Conservation (phyloP, 2,888 invertebrate species). For the Hemithea aestivaria region DNA sequence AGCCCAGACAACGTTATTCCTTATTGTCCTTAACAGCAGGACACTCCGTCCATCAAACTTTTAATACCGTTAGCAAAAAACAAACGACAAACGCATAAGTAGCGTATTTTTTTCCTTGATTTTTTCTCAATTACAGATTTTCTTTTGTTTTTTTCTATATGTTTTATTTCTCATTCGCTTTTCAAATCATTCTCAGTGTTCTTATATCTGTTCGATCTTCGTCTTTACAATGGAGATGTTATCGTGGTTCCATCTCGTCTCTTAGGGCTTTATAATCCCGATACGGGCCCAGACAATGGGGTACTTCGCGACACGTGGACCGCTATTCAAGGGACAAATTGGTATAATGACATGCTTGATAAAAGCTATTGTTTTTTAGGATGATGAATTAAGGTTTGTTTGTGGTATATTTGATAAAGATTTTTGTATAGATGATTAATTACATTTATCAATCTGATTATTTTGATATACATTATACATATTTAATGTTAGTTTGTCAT, state of each 20-base stretch:
- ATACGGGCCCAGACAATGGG: conserved; percentile 55
- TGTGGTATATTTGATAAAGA: background rate
- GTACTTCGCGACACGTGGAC: conserved; percentile 58
- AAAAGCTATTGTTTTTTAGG: conserved; percentile 24
- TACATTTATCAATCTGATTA: too few species aligned
- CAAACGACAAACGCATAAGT: conserved; percentile 29
- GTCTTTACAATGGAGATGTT: conserved; percentile 50
- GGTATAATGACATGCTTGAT: conserved; percentile 46
- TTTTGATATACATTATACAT: too few species aligned
- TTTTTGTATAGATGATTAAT: too few species aligned
- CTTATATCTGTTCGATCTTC: conserved; percentile 55
- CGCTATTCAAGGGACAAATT: conserved; percentile 55
- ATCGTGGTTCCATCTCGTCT: conserved; percentile 41
- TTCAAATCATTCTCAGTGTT: conserved; percentile 46
- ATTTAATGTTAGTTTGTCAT: too few species aligned
- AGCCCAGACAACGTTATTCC: conserved; percentile 14
- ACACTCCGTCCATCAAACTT: conserved; percentile 22
- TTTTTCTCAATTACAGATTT: conserved; percentile 29
- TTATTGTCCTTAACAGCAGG: conserved; percentile 26
- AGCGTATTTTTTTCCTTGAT: conserved; percentile 32
- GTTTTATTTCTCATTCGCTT: conserved; percentile 45
- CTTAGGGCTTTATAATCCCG: conserved; percentile 45
- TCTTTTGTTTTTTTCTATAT: conserved; percentile 23
- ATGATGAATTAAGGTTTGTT: background rate
- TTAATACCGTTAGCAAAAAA: conserved; percentile 51